Evolutionary conservation across 1,140 invertebrate species (phyloP).

Genomic region (Steinernema feltiae): DNA sequence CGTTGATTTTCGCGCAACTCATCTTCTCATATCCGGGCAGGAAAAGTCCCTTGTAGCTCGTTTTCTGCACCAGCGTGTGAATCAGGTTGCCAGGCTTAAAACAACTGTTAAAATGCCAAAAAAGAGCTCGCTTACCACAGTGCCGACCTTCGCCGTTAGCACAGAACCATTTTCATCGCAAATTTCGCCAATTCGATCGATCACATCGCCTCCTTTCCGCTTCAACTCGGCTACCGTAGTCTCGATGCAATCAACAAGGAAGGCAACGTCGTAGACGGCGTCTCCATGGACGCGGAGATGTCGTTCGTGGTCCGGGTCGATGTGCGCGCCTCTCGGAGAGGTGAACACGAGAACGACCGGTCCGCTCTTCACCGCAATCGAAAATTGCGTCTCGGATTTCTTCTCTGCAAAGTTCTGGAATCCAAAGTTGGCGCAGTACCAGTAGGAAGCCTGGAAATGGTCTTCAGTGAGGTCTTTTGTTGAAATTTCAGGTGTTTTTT

Average conservation of each 20-base stretch:
- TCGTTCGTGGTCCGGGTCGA: constrained; percentile 70
- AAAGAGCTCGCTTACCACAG: constrained; percentile 14
- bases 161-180: constrained; percentile 75
- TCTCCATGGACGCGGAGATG: constrained; percentile 85
- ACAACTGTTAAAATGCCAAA: not conserved
- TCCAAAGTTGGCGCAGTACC: constrained; percentile 81
- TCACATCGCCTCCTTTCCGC: constrained; percentile 6
- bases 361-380: constrained; percentile 82
- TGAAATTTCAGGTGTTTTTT: too few species aligned
- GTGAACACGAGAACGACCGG: constrained; percentile 87
- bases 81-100: constrained; percentile 80
- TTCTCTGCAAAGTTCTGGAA: constrained; percentile 84
- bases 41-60: constrained; percentile 76
- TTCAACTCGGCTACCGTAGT: constrained; percentile 4
- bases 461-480: not conserved
- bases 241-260: constrained; percentile 70
- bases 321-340: constrained; percentile 73
- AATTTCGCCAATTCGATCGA: constrained; percentile 61
- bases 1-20: constrained; percentile 23
- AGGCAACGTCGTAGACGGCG: constrained; percentile 90
- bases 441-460: constrained; percentile 76
- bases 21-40: constrained; percentile 65
- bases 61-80: constrained; percentile 87
- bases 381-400: constrained; percentile 78
- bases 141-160: constrained; percentile 76